Evolutionary conservation across 1,140 invertebrate genomes (phyloP).

Genomic region (Leucophenga varia): DNA sequence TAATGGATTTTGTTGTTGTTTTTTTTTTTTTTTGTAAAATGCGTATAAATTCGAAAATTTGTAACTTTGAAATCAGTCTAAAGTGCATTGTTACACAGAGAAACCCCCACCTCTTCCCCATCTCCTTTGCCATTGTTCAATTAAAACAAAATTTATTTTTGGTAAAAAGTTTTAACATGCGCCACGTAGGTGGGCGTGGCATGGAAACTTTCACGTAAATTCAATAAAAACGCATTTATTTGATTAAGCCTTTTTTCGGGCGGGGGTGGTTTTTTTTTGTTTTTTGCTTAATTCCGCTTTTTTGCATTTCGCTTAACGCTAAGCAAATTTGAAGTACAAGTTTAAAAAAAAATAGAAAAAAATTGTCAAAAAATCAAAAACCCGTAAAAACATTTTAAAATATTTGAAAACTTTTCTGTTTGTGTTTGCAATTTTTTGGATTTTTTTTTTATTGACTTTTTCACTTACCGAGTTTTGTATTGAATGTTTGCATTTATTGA

Average conservation of each 20-base stretch:
- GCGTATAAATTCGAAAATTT: slow-evolving; percentile 3
- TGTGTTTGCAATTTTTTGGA: slow-evolving; percentile 10
- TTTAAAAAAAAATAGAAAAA: too few species aligned
- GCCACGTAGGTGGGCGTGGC: too few species aligned
- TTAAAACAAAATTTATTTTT: slow-evolving; percentile 7
- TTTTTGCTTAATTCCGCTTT: not conserved
- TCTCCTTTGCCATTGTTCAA: slow-evolving; percentile 14
- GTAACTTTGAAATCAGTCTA: slow-evolving; percentile 27
- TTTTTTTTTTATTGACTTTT: slow-evolving; percentile 22
- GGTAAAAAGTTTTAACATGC: not conserved
- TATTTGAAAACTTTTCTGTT: slow-evolving; percentile 12
- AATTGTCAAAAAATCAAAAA: too few species aligned
- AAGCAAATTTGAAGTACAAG: too few species aligned
- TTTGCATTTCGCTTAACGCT: too few species aligned
- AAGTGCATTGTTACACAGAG: not conserved
- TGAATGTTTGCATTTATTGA: too few species aligned
- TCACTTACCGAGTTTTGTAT: slow-evolving; percentile 2
- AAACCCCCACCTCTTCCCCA: not conserved
- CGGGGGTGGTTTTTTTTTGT: slow-evolving; percentile 6
- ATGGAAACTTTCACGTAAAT: too few species aligned
- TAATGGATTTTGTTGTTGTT: slow-evolving; percentile 35
- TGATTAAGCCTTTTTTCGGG: slow-evolving; percentile 22
- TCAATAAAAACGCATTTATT: slow-evolving; percentile 32
- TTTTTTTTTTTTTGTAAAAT: slow-evolving; percentile 3
- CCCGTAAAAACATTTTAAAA: slow-evolving; percentile 16